Percentiles rank a stretch among this genome's conserved stretches.
phyloP scores from a whole-genome alignment of 1,140 invertebrate genomes.

The Orius laevigatus region DNA sequence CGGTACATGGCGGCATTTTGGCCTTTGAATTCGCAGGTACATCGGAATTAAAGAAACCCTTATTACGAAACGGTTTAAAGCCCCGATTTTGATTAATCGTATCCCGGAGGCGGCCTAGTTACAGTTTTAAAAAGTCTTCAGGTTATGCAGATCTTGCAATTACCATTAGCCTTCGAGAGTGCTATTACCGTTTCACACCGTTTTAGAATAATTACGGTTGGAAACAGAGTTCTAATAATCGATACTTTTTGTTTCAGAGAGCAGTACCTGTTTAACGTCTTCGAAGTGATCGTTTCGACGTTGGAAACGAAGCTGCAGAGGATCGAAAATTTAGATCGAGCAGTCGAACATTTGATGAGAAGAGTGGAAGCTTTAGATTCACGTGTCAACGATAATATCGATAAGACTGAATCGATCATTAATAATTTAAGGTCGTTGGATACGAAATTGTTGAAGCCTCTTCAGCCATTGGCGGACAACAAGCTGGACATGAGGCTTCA shows the following conservation, averaged over 20 bases:
- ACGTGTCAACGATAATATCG: slow-evolving; percentile 62
- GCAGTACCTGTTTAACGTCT: slow-evolving; percentile 72
- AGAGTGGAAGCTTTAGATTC: slow-evolving; percentile 63
- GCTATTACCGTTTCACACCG: too few relatives aligned
- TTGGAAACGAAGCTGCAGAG: slow-evolving; percentile 70
- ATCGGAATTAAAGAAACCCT: too few relatives aligned
- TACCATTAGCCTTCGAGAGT: too few relatives aligned
- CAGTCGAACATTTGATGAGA: slow-evolving; percentile 67
- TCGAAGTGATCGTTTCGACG: slow-evolving; percentile 73
- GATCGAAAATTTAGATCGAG: slow-evolving; percentile 72
- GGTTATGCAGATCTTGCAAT: too few relatives aligned
- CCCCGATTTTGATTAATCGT: too few relatives aligned
- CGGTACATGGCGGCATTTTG: too few relatives aligned
- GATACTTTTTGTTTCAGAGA: slow-evolving; percentile 61
- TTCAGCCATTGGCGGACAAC: slow-evolving; percentile 24
- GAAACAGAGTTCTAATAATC: too few relatives aligned
- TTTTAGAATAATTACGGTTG: too few relatives aligned
- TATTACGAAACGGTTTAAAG: too few relatives aligned
- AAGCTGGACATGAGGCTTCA: slow-evolving; percentile 43
- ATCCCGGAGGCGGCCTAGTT: too few relatives aligned
- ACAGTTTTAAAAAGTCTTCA: too few relatives aligned
- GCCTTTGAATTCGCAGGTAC: too few relatives aligned
- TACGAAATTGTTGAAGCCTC: slow-evolving; percentile 45
- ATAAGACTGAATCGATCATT: slow-evolving; percentile 65
- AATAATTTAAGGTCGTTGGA: slow-evolving; percentile 54